phyloP scores from a whole-genome alignment of 2,888 invertebrate species.

The Melieria picta region DNA sequence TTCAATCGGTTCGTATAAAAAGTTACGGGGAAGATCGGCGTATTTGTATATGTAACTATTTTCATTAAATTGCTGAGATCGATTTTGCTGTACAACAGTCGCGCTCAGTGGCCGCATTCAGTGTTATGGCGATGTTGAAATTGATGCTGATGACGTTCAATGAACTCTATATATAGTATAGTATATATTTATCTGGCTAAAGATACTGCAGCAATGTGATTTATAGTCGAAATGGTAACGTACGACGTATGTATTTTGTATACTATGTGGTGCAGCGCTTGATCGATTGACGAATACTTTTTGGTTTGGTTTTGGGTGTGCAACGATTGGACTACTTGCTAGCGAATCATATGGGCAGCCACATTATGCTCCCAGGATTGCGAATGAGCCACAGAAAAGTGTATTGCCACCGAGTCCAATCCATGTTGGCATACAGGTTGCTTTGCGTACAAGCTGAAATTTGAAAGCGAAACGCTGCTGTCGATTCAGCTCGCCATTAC shows the following conservation, averaged over 20 bases:
- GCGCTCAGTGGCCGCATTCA: constrained; percentile 19
- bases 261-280: no score
- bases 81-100: not conserved
- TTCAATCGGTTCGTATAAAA: constrained; percentile 42
- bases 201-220: no score
- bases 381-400: constrained; percentile 60
- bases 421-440: constrained; percentile 55
- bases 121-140: constrained; percentile 24
- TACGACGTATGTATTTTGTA: no score
- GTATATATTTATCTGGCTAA: no score
- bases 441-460: not conserved
- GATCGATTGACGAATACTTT: no score
- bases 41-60: constrained; percentile 17
- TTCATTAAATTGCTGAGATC: constrained; percentile 6
- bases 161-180: constrained; percentile 29
- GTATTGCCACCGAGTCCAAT: constrained; percentile 65
- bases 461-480: not conserved
- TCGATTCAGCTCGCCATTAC: constrained; percentile 29
- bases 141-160: constrained; percentile 32
- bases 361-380: constrained; percentile 55
- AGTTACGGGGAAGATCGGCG: constrained; percentile 44
- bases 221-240: no score
- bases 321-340: constrained; percentile 17
- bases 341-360: constrained; percentile 65
- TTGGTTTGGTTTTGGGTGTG: not conserved